These are phyloP conservation scores for Scaptomyza cyrtandrae DNA, from an alignment of 2,888 invertebrate species.

Conservation along the genomic window DNA sequence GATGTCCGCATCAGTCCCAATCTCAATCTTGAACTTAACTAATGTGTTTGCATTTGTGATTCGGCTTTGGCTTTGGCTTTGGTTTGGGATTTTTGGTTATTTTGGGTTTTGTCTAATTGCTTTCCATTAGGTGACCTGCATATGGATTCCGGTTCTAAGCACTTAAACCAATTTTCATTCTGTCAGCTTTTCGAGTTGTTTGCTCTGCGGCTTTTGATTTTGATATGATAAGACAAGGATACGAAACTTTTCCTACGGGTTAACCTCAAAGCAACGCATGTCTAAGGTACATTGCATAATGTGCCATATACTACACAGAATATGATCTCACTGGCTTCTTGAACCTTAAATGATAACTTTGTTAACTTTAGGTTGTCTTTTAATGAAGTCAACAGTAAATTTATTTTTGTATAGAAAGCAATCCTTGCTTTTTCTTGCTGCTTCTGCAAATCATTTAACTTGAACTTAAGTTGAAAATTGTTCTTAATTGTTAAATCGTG, in stretches of 20 bases:
- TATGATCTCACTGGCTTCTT: neutral
- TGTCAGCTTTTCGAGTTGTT: constrained; percentile 38
- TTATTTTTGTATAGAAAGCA: too few relatives aligned
- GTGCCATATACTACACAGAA: too few relatives aligned
- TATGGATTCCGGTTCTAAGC: constrained; percentile 39
- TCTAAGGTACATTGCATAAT: too few relatives aligned
- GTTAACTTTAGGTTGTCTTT: too few relatives aligned
- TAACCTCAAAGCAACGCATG: constrained; percentile 12
- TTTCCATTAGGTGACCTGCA: constrained; percentile 44
- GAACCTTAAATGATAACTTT: neutral
- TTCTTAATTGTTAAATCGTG: too few relatives aligned
- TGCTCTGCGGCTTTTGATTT: constrained; percentile 45
- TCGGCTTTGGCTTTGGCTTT: constrained; percentile 17
- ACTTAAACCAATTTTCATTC: constrained; percentile 60
- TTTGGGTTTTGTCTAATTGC: constrained; percentile 35
- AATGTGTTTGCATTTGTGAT: constrained; percentile 16
- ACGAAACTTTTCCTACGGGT: neutral
- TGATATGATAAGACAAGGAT: constrained; percentile 28
- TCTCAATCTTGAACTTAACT: neutral
- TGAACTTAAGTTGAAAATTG: too few relatives aligned
- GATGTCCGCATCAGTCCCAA: neutral
- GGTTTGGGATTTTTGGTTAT: constrained; percentile 8
- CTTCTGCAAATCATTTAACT: too few relatives aligned
- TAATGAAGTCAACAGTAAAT: too few relatives aligned
- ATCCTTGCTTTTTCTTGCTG: neutral